Percentiles rank a stretch among this genome's conserved stretches.
phyloP scores from a whole-genome alignment of 2,797 vertebrate genomes.

The Huso huso region DNA sequence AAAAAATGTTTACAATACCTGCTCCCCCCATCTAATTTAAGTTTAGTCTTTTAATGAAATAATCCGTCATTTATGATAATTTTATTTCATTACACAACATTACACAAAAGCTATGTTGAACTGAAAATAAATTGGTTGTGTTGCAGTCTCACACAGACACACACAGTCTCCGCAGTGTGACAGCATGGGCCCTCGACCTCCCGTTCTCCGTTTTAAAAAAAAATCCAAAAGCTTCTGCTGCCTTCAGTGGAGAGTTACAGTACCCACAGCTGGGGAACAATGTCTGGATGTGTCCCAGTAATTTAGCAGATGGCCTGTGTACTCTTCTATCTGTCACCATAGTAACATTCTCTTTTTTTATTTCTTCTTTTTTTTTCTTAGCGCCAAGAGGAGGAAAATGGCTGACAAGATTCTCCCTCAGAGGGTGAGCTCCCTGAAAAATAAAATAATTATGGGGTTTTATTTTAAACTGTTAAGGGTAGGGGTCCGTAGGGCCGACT shows the following conservation, averaged over 20 bases:
- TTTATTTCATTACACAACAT: too few relatives aligned
- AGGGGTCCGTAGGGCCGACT: neutral
- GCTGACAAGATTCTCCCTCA: slow-evolving; percentile 99
- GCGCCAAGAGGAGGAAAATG: slow-evolving; percentile 99
- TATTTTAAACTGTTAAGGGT: slow-evolving; percentile 8
- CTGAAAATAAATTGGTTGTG: slow-evolving; percentile 15
- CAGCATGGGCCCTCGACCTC: slow-evolving; percentile 7
- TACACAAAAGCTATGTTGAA: slow-evolving; percentile 4
- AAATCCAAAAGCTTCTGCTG: too few relatives aligned
- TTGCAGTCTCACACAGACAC: neutral
- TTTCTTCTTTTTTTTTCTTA: slow-evolving; percentile 73
- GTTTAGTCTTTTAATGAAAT: too few relatives aligned
- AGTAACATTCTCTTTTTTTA: slow-evolving; percentile 72
- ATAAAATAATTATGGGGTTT: slow-evolving; percentile 1
- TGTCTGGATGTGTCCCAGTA: slow-evolving; percentile 72
- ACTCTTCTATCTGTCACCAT: slow-evolving; percentile 94
- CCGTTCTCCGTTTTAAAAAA: neutral
- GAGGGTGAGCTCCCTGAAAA: slow-evolving; percentile 77
- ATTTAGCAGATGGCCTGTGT: slow-evolving; percentile 95
- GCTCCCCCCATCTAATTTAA: too few relatives aligned
- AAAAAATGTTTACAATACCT: too few relatives aligned
- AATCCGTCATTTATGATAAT: too few relatives aligned
- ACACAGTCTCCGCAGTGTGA: neutral
- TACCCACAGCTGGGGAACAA: slow-evolving; percentile 1
- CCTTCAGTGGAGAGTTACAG: too few relatives aligned